Evolutionary conservation across 2,113 vertebrate genomes (phyloP).

Genomic region (Daubentonia madagascariensis): DNA sequence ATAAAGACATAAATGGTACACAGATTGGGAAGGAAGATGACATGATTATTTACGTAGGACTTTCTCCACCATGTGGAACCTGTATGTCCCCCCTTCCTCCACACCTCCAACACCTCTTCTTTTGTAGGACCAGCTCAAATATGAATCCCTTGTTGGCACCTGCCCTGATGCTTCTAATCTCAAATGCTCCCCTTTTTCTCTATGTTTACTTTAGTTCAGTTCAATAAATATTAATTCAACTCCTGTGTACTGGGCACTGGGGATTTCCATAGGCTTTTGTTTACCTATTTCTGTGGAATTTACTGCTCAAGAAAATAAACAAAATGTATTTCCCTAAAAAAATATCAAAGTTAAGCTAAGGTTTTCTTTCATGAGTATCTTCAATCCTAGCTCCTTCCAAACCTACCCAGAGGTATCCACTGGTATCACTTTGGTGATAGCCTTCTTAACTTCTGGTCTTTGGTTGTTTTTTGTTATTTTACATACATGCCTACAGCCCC

Average conservation of each 20-base stretch:
- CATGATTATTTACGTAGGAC: neutral
- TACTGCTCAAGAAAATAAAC: neutral
- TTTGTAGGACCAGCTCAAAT: neutral
- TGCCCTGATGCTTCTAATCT: neutral
- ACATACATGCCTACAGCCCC: neutral
- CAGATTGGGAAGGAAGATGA: neutral
- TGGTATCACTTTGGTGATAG: neutral
- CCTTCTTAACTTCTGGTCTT: neutral
- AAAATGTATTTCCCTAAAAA: constrained; percentile 15
- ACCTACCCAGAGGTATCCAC: neutral
- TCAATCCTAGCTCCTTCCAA: neutral
- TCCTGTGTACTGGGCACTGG: neutral
- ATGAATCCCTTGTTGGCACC: neutral
- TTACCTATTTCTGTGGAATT: neutral
- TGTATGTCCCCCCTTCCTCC: neutral
- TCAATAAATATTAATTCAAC: constrained; percentile 3
- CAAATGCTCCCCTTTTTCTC: neutral
- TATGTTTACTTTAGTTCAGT: constrained; percentile 9
- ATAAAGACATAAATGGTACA: neutral
- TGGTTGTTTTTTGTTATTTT: neutral
- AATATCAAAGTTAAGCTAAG: constrained; percentile 1
- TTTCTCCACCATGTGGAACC: neutral
- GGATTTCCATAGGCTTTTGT: neutral
- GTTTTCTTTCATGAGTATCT: neutral
- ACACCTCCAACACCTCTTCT: neutral